Base-by-base conservation (phyloP, 2,888 invertebrate species). In the Tetragonisca angustula region DNA sequence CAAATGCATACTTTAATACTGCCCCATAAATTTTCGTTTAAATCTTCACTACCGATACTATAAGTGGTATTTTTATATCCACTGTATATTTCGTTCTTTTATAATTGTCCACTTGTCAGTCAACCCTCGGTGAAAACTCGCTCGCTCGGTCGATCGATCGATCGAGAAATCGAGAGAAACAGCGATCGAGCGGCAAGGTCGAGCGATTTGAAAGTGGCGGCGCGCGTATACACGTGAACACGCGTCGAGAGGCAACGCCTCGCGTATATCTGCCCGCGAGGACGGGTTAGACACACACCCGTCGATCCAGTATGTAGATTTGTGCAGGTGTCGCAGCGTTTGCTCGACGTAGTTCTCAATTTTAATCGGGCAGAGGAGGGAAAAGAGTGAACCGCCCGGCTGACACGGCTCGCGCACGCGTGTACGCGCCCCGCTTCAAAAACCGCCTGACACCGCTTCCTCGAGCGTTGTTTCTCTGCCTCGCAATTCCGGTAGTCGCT, bases 291-390 rank as follows among this genome's bases (percentile, higher is more conserved):
- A 87, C 81, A 82, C 84, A 83, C 86, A 88, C 89, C 88, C 87
- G 92, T 86, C 87, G 89, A 89, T 91, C 90, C 90, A 85, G 92
- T 92, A 92, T 92, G 92, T 88, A 92, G 91, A 92, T 91, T 91
- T 86, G 89, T 87, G 89, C 91, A 91, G 90, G 91, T 92, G 92
- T 92, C 91, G 91, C 88, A 80, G 84, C 87, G 78, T 83, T 85
- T 72, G 80, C 82, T 62, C 68, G 78, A 74, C 75, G 89, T 87
- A 91, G 90, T 91, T 91, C 88, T 90, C 87, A 90, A 89, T 91
- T 91, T 91, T 91, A 91, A 92, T 89, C 82, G 77, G 36, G 15
- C 65, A 52, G 62, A 69, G 50, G 72, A 70, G 64, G 52, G 67
- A 69, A 72, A 76, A 62, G 65, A 52, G 73, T 61, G 62, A 67